Percentiles rank a stretch among this genome's conserved stretches.
phyloP scores from a whole-genome alignment of 2,888 invertebrate species.

The Amphiduros pacificus region DNA sequence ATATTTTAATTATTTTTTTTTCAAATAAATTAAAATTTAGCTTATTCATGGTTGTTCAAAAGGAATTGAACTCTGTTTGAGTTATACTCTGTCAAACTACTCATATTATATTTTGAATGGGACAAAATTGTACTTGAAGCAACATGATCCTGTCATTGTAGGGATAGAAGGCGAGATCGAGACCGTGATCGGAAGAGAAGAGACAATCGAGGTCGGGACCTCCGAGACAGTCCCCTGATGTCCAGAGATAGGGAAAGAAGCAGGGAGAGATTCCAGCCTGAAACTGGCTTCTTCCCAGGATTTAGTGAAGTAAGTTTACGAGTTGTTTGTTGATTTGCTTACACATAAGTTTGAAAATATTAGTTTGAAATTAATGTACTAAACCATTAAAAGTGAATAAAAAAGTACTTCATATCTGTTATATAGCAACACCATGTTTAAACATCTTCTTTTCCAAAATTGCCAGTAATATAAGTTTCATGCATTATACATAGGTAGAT shows the following conservation, averaged over 20 bases:
- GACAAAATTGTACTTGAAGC: background rate
- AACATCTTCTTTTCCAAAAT: no score
- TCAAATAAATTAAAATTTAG: background rate
- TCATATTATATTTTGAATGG: background rate
- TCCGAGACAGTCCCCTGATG: background rate
- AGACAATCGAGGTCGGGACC: constrained; percentile 3
- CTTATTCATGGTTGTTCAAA: no score
- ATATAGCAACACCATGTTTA: no score
- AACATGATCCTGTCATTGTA: background rate
- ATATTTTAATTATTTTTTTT: background rate
- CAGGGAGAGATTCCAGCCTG: constrained; percentile 1
- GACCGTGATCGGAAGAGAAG: constrained; percentile 9
- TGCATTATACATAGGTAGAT: no score
- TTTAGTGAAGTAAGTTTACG: background rate
- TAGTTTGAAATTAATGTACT: background rate
- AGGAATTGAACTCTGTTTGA: no score
- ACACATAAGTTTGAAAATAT: background rate
- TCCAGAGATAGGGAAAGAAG: constrained; percentile 14
- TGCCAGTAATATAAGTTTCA: no score
- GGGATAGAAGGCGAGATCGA: constrained; percentile 14
- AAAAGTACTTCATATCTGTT: no score
- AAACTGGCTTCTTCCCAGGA: constrained; percentile 2
- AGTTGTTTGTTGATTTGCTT: background rate
- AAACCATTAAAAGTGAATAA: background rate
- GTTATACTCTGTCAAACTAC: no score